Evolutionary conservation across 2,113 vertebrate species (phyloP).

Genomic region (Coregonus clupeaformis): DNA sequence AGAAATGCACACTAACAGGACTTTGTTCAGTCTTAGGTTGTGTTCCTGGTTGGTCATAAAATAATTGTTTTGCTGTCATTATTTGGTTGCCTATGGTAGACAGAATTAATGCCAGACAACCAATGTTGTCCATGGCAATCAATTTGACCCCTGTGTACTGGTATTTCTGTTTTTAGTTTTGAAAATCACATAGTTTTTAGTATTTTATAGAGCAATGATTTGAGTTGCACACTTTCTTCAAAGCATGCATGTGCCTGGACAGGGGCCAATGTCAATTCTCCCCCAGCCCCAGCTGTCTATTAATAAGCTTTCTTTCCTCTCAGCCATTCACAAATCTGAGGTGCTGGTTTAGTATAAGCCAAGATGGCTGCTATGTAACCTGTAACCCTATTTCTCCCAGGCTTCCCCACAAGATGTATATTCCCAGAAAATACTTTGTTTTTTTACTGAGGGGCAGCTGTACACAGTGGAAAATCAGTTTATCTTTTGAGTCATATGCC

Average conservation of each 20-base stretch:
- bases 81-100: too few relatives aligned
- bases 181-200: too few relatives aligned
- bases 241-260: background rate
- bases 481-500: background rate
- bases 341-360: constrained; percentile 2
- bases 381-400: background rate
- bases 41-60: too few relatives aligned
- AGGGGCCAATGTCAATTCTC: background rate
- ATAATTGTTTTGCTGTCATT: too few relatives aligned
- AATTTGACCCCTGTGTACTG: too few relatives aligned
- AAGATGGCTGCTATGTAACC: constrained; percentile 6
- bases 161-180: too few relatives aligned
- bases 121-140: too few relatives aligned
- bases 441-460: background rate
- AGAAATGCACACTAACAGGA: background rate
- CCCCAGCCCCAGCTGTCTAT: constrained; percentile 23
- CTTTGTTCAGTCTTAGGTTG: background rate
- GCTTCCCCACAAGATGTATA: background rate
- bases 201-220: too few relatives aligned
- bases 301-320: constrained; percentile 40
- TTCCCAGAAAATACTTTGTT: background rate
- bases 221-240: background rate
- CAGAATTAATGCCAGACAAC: too few relatives aligned
- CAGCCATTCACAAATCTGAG: constrained; percentile 24
- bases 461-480: background rate